A percentile compares a stretch with the other conserved stretches of the same genome.
Conservation (phyloP, 2,797 vertebrate species). For the Sebastes hubbsi region DNA sequence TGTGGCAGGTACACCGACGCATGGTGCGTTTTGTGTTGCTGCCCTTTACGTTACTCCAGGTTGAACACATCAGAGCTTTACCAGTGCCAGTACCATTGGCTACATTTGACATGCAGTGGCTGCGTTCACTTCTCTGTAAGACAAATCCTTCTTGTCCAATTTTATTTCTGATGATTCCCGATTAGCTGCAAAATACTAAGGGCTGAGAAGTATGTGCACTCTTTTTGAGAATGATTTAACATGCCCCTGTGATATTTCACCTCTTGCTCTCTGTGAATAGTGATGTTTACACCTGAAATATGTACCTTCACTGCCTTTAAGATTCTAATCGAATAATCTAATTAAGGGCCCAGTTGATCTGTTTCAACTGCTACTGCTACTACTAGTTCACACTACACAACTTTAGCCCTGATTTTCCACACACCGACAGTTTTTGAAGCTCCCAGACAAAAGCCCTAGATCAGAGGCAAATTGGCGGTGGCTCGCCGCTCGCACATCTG, state of each 20-base stretch:
- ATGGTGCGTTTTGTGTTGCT: constrained; percentile 3
- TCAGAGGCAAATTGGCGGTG: too few species aligned
- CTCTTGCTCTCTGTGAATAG: not conserved
- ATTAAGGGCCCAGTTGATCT: too few species aligned
- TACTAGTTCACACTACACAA: too few species aligned
- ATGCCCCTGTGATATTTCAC: not conserved
- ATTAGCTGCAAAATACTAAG: not conserved
- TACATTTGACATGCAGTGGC: not conserved
- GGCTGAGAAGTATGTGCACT: not conserved
- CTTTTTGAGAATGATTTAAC: not conserved
- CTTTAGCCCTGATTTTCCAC: too few species aligned
- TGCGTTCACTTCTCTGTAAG: not conserved
- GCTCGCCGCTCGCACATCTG: too few species aligned
- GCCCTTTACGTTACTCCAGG: not conserved
- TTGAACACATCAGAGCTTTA: constrained; percentile 6
- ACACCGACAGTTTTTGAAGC: too few species aligned
- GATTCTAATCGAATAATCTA: too few species aligned
- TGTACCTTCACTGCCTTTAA: not conserved
- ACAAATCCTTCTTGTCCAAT: not conserved
- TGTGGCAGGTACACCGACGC: constrained; percentile 40
- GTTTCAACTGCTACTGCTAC: too few species aligned
- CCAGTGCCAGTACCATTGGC: not conserved
- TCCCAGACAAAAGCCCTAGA: too few species aligned
- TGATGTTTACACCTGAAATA: not conserved
- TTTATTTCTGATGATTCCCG: not conserved